phyloP scores from a whole-genome alignment of 2,797 vertebrate genomes.

The Emydoidea blandingii region DNA sequence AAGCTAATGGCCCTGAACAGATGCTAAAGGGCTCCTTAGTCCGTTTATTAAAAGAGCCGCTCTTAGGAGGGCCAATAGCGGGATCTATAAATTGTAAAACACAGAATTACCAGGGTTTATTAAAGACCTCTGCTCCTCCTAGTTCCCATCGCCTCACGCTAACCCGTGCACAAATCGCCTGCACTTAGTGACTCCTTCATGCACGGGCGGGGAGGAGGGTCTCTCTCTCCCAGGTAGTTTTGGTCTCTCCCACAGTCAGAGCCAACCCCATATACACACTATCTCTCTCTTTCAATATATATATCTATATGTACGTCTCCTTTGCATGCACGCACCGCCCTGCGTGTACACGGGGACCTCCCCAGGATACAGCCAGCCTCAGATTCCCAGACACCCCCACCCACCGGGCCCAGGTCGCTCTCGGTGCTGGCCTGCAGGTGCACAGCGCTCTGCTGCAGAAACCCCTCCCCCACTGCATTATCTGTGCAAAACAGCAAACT shows the following conservation, averaged over 20 bases:
- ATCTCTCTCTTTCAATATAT: not conserved
- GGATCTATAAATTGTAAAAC: slow-evolving; percentile 35
- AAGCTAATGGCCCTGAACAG: slow-evolving; percentile 17
- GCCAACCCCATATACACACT: too few species aligned
- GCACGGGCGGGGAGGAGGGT: rapidly evolving
- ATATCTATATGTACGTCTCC: not conserved
- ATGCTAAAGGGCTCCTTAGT: slow-evolving; percentile 1
- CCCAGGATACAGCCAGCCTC: not conserved
- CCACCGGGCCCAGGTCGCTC: not conserved
- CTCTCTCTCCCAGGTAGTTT: not conserved
- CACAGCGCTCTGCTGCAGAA: not conserved
- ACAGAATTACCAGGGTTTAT: not conserved
- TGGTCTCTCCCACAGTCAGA: not conserved
- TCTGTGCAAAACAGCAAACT: not conserved
- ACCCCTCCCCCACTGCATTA: rapidly evolving
- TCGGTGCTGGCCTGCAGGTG: rapidly evolving
- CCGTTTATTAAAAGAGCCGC: not conserved
- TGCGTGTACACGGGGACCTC: not conserved
- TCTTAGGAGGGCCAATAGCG: not conserved
- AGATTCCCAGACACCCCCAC: too few species aligned
- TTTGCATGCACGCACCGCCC: not conserved
- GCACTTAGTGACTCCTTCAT: not conserved
- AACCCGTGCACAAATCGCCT: not conserved
- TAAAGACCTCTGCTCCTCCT: not conserved
- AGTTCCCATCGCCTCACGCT: not conserved